These are phyloP conservation scores for Hylaeus anthracinus DNA, from an alignment of 1,140 invertebrate genomes.

Conservation along the genomic window DNA sequence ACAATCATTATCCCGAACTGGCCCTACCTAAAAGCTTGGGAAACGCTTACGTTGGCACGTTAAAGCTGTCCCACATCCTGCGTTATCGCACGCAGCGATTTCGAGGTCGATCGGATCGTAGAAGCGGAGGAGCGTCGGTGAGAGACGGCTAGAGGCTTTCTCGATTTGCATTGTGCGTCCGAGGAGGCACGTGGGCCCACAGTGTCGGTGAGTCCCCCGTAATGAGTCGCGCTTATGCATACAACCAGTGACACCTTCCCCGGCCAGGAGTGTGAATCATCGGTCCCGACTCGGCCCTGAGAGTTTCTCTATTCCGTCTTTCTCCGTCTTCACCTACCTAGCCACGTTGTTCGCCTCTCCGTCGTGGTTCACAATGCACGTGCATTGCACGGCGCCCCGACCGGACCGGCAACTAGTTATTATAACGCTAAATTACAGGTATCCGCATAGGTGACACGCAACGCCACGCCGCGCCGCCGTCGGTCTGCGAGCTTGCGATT, in stretches of 20 bases:
- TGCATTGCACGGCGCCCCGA: constrained; percentile 52
- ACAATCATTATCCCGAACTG: no score
- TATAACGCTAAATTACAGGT: constrained; percentile 69
- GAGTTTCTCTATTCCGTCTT: constrained; percentile 59
- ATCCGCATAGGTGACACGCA: constrained; percentile 60
- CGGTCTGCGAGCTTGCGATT: constrained; percentile 50
- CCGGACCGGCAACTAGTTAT: constrained; percentile 63
- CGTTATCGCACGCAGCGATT: constrained; percentile 14
- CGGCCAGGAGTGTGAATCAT: constrained; percentile 71
- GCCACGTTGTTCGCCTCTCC: constrained; percentile 34
- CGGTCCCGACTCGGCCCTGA: constrained; percentile 57
- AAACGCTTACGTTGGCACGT: background rate
- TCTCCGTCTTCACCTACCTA: constrained; percentile 18
- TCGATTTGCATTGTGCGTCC: constrained; percentile 60
- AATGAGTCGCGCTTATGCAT: constrained; percentile 75
- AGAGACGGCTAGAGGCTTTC: constrained; percentile 16
- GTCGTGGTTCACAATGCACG: constrained; percentile 68
- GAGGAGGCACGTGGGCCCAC: constrained; percentile 62
- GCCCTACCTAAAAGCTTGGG: background rate
- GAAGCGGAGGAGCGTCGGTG: constrained; percentile 1
- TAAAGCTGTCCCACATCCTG: background rate
- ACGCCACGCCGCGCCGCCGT: constrained; percentile 34
- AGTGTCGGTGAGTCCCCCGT: constrained; percentile 56
- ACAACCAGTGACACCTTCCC: constrained; percentile 75
- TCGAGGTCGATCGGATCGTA: constrained; percentile 32